Conservation (phyloP, 2,113 vertebrate genomes). For the Psophia crepitans region DNA sequence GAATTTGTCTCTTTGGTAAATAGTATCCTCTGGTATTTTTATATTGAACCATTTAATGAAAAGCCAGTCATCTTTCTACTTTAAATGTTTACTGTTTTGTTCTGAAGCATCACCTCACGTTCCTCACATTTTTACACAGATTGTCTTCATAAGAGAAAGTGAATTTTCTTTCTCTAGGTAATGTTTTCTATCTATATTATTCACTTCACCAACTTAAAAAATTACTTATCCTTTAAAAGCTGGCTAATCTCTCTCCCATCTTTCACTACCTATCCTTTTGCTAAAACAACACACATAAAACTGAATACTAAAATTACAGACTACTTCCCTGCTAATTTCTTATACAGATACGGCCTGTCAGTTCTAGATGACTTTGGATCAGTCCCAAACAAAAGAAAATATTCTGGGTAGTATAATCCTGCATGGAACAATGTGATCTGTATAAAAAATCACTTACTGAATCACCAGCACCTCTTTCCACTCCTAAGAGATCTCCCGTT, state of each 20-base stretch:
- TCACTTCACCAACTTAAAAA: constrained; percentile 1
- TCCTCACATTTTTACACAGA: background rate
- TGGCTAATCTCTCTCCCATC: constrained; percentile 33
- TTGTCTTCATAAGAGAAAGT: background rate
- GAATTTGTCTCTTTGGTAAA: background rate
- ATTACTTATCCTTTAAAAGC: constrained; percentile 8
- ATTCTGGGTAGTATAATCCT: constrained; percentile 26
- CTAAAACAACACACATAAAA: constrained; percentile 61
- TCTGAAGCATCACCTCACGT: background rate
- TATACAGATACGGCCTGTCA: constrained; percentile 25
- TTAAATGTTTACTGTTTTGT: background rate
- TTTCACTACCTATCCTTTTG: constrained; percentile 46
- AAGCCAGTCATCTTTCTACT: background rate
- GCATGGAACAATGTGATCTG: constrained; percentile 41
- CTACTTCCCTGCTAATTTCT: constrained; percentile 51
- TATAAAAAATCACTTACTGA: constrained; percentile 56
- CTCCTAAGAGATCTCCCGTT: constrained; percentile 5
- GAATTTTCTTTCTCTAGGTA: background rate
- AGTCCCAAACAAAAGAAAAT: constrained; percentile 42
- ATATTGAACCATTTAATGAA: background rate
- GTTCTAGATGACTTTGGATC: constrained; percentile 49
- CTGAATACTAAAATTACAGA: constrained; percentile 18
- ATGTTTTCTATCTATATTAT: background rate
- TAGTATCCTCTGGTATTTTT: background rate
- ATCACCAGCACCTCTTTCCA: constrained; percentile 36